Evolutionary conservation across 1,140 invertebrate species (phyloP), one percentile per base, ranked within the genome.

Genomic region (Ceratina calcarata): DNA sequence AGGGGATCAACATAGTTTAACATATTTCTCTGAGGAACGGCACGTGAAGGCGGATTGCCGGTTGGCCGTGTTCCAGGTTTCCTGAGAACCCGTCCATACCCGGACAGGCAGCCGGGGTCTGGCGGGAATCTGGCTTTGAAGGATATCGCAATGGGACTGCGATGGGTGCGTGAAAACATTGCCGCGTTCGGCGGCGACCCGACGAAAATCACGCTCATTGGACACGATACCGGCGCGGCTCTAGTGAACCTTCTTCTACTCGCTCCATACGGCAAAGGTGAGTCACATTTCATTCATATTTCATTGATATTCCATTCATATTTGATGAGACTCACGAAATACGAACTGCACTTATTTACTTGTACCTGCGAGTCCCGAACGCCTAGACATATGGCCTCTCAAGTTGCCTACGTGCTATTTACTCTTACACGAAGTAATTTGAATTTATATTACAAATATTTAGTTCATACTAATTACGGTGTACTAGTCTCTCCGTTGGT

Each of bases 191-290:
- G 96, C 32, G 97, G 97, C 0, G 97, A 98, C 93, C 95, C 96
- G 0, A 93, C 94, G 12, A 94, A 97, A 58, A 95, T 98, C 45
- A 98, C 97, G 7, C 90, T 98, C n/a, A 94, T 97, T 85, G 98
- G 97, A 4, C 97, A 98, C 89, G 96, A 96, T 62, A 96, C 96
- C 2, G 98, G 97, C 6, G 97, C 97, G 3, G 96, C 96, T 1
- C 93, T 97, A 20, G 97, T 96, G 71, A 97, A 98, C 93, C 93
- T 98, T n/a, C 93, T 98, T 61, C 94, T 97, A 80, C 93, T 97
- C 71, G 95, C 96, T 58, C 96, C 96, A 1, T 94, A 95, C 55
- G 95, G 95, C 20, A 95, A 95, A 94, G 95, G 95, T 95, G 90
- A 73, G 93, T 22, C 13, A 3, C 32, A 6, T 37, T 3, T 45